A percentile compares a stretch with the other conserved stretches of the same genome.
These are phyloP conservation scores for Papilio dardanus DNA, from an alignment of 1,140 invertebrate species.

Conservation along the genomic window DNA sequence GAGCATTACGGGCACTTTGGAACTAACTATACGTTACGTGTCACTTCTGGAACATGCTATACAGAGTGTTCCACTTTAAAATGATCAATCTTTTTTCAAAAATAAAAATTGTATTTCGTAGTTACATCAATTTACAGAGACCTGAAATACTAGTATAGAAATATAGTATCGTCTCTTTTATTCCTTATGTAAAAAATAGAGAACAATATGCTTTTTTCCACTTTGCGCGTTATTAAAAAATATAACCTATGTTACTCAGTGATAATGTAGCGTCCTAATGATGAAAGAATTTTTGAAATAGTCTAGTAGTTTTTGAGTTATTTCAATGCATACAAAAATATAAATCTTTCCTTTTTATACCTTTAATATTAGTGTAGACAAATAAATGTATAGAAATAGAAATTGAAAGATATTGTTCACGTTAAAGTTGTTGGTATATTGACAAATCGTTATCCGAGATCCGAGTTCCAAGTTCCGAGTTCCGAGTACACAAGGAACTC, in stretches of 20 bases:
- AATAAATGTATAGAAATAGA: not conserved
- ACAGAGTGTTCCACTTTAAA: not conserved
- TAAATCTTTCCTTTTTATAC: no score
- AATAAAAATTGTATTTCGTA: not conserved
- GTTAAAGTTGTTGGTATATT: constrained; percentile 4
- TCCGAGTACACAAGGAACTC: not conserved
- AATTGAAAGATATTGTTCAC: not conserved
- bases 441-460: constrained; percentile 13
- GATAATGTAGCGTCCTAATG: no score
- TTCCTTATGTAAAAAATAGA: no score
- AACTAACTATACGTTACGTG: constrained; percentile 17
- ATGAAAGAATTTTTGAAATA: no score
- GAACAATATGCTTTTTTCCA: no score
- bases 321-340: no score
- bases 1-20: constrained; percentile 1
- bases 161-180: no score
- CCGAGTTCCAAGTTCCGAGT: not conserved
- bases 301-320: no score
- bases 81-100: not conserved
- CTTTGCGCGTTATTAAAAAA: no score
- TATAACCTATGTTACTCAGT: no score
- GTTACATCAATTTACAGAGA: not conserved
- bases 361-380: no score
- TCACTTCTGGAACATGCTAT: not conserved
- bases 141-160: no score